Conservation (phyloP, 2,113 vertebrate species). For the Halcyon senegalensis region DNA sequence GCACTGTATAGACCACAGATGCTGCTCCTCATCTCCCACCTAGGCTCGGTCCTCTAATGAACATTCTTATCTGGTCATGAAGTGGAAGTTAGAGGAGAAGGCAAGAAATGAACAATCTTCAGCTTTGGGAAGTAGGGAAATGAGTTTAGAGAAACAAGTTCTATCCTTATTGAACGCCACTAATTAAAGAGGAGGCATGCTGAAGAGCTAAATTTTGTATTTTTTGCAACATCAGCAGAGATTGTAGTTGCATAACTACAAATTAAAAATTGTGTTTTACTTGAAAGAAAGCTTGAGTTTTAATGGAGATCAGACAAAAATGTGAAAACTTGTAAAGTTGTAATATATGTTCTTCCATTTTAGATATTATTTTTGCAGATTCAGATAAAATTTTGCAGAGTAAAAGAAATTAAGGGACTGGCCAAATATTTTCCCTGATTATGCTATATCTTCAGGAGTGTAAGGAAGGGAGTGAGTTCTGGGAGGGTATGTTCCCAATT, state of each 20-base stretch:
- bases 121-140: accelerated
- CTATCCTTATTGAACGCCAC: neutral
- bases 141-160: neutral
- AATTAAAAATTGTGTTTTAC: neutral
- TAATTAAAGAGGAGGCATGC: neutral
- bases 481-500: neutral
- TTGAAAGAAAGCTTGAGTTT: neutral
- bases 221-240: neutral
- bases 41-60: neutral
- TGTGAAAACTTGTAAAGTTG: neutral
- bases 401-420: neutral
- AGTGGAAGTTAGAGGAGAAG: neutral
- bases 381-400: neutral
- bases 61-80: neutral
- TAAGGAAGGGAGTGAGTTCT: neutral
- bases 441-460: neutral
- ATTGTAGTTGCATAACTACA: neutral
- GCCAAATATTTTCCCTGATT: neutral
- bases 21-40: neutral
- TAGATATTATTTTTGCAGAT: neutral
- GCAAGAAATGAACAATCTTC: neutral
- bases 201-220: neutral
- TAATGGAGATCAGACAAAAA: neutral
- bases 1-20: accelerated
- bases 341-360: neutral